Evolutionary conservation across 2,888 invertebrate genomes (phyloP), one percentile per base, ranked within the genome.

Genomic region (Pseudococcus longispinus): DNA sequence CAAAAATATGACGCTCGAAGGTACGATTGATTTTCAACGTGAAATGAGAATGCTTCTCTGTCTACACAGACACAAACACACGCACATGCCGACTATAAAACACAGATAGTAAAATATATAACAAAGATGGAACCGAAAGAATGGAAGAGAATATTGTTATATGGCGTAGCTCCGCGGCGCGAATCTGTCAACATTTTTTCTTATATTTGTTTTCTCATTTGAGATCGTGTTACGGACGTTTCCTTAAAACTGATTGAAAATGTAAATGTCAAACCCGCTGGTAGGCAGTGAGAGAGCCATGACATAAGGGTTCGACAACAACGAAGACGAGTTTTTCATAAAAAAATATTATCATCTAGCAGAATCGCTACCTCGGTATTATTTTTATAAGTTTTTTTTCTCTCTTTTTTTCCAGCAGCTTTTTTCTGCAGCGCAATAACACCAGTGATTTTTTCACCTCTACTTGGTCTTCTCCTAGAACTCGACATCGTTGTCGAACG

Each of bases 141-240:
- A 60, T 60, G 60, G 29, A 84, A 84, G 8, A 6, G 84, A 74
- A 70, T 85, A 85, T 70, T 80, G 77, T 42, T 80, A 55, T 84
- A 65, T 60, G 77, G 23, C 77, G 77, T 42, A 80, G 77, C 77
- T 37, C 77, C 77, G 77, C 77, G 37, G 77, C 77, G 55, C 86
- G 86, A 86, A 86, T 86, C 86, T 80, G 86, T 77, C 86, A 86
- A 77, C 80, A 74, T 37, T 86, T 46, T 29, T 86, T 60, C 32
- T 84, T 84, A 65, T 77, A 77, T 86, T 86, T 86, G 86, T 86
- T 86, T 86, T 86, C 86, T 86, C 86, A 86, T 86, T 86, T 86
- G 86, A 77, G 86, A 86, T 86, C 86, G 86, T 86, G 86, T 86
- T 86, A 86, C 86, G 86, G 80, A 86, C 86, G 86, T 85, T 74